Evolutionary conservation across 37 sponge, comb jelly and placozoan genomes (phyloP), one percentile per base, ranked within the genome.

Genomic region (Dysidea cf. avara): DNA sequence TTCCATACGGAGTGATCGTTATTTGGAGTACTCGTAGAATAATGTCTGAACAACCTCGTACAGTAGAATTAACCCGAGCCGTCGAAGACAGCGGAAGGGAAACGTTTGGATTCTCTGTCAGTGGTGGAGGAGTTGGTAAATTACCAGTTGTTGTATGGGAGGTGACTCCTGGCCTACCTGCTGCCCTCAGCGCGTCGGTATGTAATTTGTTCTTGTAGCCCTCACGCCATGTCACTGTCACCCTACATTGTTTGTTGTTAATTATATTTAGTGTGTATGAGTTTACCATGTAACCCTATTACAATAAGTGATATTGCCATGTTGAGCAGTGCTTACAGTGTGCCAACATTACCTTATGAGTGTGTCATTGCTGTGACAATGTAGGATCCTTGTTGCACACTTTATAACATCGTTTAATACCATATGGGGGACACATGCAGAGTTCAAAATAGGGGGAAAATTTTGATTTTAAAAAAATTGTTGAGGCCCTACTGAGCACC

Each of bases 91-190:
- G 55, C 18, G 74, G 61, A 24, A 63, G 7, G 4, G 86, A 77
- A 9, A 69, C 78, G 3, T 94, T 94, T 83, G 94, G 94, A 2
- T 89, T 94, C 64, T 86, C 90, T 25, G 83, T 94, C 7, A 69
- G 88, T 39, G 94, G 94, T 14, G 94, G 94, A 32, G 62, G 67
- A 72, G 84, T 80, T 31, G 78, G 87, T 16, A 82, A 83, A 36
- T 79, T 86, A 33, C 94, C 94, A 61, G 86, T 90, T 28, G 86
- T 79, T 47, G 84, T 94, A 32, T 94, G 90, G 60, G 86, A 86
- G 54, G 72, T 94, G 14, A 83, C 87, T 18, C 52, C 80, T n/a
- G 79, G 76, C 7, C 83, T 86, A 28, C 87, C 94, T 35, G 94
- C 94, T 29, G 86, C 74, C 26, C 55, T 40, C 26, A 61, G 71